Conservation (phyloP, 2,888 invertebrate species). For the Euclidia mi region DNA sequence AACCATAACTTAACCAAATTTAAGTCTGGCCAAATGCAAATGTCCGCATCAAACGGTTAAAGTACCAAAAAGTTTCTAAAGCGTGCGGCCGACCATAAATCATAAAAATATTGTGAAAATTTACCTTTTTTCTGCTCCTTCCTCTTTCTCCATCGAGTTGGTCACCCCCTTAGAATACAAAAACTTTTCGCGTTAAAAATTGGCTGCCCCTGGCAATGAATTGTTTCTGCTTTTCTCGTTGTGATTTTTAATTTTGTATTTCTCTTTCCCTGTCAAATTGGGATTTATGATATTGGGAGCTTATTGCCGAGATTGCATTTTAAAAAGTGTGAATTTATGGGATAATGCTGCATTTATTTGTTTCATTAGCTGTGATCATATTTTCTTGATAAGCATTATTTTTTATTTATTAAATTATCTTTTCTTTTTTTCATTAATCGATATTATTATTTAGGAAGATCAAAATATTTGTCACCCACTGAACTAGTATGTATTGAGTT, state of each 20-base stretch:
- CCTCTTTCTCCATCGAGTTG: not conserved
- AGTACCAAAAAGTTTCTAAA: conserved; percentile 61
- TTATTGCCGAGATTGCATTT: too few relatives aligned
- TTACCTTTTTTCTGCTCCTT: conserved; percentile 54
- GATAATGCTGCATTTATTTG: too few relatives aligned
- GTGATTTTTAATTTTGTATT: not conserved
- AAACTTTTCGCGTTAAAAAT: conserved; percentile 75
- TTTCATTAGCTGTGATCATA: too few relatives aligned
- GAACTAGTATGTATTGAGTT: too few relatives aligned
- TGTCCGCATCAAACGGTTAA: conserved; percentile 54
- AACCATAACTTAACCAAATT: conserved; percentile 34
- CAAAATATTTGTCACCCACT: too few relatives aligned
- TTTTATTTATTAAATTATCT: too few relatives aligned
- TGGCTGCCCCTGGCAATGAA: conserved; percentile 67
- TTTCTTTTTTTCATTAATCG: too few relatives aligned
- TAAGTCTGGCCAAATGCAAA: too few relatives aligned
- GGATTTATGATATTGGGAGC: not conserved
- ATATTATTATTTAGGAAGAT: too few relatives aligned
- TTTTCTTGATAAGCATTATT: too few relatives aligned
- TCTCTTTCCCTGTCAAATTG: not conserved
- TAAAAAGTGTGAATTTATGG: too few relatives aligned
- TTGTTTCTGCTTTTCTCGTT: conserved; percentile 30
- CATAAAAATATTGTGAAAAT: conserved; percentile 75
- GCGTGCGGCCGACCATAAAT: conserved; percentile 68
- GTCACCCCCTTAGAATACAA: conserved; percentile 31